phyloP scores from a whole-genome alignment of 2,113 vertebrate species.

The Microcebus murinus region DNA sequence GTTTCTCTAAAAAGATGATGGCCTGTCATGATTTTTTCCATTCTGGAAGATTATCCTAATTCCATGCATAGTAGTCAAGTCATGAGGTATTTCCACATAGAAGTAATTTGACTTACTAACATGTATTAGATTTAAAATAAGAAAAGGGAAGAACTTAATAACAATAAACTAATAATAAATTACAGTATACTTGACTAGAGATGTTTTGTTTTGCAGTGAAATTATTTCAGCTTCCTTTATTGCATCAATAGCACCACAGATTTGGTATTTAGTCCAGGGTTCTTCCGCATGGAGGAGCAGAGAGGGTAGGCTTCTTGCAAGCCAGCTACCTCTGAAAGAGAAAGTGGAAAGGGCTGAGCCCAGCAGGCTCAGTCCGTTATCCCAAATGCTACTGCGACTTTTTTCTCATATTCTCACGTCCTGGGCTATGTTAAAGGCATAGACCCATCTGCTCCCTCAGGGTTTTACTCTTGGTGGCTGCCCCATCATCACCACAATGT shows the following conservation, averaged over 20 bases:
- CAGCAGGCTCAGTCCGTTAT: not conserved
- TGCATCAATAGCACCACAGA: not conserved
- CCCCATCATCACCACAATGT: not conserved
- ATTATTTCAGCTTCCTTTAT: not conserved
- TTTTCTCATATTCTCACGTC: not conserved
- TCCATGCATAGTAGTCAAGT: constrained; percentile 86
- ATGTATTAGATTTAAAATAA: constrained; percentile 86
- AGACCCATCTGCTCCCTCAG: no score
- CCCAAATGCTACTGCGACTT: not conserved
- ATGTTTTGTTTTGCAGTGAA: not conserved
- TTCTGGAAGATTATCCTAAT: constrained; percentile 87
- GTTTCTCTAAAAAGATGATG: constrained; percentile 90
- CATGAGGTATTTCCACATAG: constrained; percentile 85
- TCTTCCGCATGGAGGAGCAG: not conserved
- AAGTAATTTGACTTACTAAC: constrained; percentile 84
- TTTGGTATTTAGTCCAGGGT: not conserved
- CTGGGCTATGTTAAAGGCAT: not conserved
- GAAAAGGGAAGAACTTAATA: not conserved
- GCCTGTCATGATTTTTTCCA: constrained; percentile 88
- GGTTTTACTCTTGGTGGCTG: not conserved
- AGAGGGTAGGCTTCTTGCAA: not conserved
- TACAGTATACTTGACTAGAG: not conserved
- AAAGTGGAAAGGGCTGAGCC: not conserved
- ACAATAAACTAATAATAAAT: not conserved
- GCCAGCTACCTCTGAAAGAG: not conserved